Evolutionary conservation across 2,797 vertebrate species (phyloP).

Genomic region (Lycodopsis pacificus): DNA sequence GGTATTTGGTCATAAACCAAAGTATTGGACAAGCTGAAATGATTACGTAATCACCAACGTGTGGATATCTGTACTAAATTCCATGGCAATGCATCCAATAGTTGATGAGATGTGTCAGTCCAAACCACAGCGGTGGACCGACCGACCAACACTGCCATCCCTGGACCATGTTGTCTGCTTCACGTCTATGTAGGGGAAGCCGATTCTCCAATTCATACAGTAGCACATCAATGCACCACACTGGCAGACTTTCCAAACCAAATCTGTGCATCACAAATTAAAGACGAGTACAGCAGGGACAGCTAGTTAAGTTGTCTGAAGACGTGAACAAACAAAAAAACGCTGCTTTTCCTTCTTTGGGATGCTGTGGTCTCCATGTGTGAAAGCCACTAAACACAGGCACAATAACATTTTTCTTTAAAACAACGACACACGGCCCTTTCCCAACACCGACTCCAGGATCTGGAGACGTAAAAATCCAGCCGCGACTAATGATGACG

Average conservation of each 20-base stretch:
- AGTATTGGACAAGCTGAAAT: neutral
- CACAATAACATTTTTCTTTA: neutral
- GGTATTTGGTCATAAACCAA: neutral
- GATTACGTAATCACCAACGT: no score
- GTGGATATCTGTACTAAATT: neutral
- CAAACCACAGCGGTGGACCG: neutral
- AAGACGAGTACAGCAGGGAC: neutral
- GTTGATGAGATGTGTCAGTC: neutral
- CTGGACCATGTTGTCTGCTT: neutral
- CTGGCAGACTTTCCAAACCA: neutral
- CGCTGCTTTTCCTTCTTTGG: conserved; percentile 16
- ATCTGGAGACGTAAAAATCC: conserved; percentile 17
- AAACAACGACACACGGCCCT: conserved; percentile 14
- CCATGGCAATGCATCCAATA: neutral
- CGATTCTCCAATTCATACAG: conserved; percentile 5
- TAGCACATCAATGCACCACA: conserved; percentile 11
- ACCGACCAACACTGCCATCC: neutral
- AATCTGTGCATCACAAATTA: neutral
- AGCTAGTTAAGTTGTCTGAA: neutral
- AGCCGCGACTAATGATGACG: conserved; percentile 24
- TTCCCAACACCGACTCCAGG: conserved; percentile 7
- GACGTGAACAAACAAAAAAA: conserved; percentile 22
- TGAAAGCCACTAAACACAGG: neutral
- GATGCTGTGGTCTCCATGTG: neutral
- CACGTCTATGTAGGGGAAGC: neutral